A percentile compares a stretch with the other conserved stretches of the same genome.
phyloP scores from a whole-genome alignment of 2,113 vertebrate genomes.

The Malurus alboscapulatus region DNA sequence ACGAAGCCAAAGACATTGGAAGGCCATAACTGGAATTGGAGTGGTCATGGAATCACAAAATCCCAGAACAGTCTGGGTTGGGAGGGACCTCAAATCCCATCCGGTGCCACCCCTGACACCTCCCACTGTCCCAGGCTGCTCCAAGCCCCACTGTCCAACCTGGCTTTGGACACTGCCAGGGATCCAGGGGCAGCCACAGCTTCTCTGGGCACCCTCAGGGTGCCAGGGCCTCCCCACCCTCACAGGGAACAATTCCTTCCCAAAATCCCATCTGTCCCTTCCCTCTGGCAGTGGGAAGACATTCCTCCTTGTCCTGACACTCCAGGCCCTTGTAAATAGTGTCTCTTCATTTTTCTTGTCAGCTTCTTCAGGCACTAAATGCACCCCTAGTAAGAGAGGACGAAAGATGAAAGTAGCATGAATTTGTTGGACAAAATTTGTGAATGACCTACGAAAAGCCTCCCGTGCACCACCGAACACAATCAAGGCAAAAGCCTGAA shows the following conservation, averaged over 20 bases:
- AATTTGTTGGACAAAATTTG: not conserved
- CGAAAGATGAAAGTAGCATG: not conserved
- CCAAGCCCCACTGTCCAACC: fast-evolving
- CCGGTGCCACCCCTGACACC: fast-evolving
- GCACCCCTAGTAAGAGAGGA: not conserved
- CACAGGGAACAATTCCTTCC: not conserved
- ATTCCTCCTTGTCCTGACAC: not conserved
- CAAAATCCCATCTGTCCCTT: not conserved
- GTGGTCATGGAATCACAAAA: not conserved
- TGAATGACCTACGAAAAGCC: not conserved
- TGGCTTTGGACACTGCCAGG: not conserved
- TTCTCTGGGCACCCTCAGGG: not conserved
- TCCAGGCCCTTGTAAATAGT: not conserved
- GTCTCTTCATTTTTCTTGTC: not conserved
- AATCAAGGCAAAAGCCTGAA: not conserved
- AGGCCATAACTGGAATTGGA: not conserved
- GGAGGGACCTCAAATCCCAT: not conserved
- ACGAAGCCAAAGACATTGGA: not conserved
- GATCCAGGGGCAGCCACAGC: not conserved
- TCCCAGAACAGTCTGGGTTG: not conserved
- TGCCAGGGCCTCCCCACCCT: not conserved
- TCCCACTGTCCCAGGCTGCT: fast-evolving
- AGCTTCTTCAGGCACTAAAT: not conserved
- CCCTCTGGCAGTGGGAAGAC: not conserved
- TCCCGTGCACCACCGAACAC: not conserved